phyloP scores from a whole-genome alignment of 2,888 invertebrate genomes.

The Cerceris ruficornis region DNA sequence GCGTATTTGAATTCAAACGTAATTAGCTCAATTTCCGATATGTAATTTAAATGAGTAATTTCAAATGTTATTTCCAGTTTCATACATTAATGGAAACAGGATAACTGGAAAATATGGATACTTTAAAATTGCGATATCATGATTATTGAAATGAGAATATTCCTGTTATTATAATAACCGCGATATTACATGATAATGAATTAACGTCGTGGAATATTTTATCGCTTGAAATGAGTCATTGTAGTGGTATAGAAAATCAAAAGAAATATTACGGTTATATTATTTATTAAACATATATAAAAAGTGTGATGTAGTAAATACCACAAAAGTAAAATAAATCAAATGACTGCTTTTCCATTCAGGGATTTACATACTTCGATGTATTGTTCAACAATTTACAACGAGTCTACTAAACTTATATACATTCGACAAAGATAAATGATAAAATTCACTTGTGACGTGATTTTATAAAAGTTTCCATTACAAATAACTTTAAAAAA shows the following conservation, averaged over 20 bases:
- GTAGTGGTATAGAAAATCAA: neutral
- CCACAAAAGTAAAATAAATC: constrained; percentile 6
- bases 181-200: neutral
- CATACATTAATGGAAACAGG: too few species aligned
- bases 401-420: neutral
- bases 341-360: constrained; percentile 13
- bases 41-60: too few species aligned
- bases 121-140: too few species aligned
- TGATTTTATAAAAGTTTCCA: constrained; percentile 12
- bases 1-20: neutral
- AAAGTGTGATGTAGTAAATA: constrained; percentile 29
- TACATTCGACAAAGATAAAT: neutral
- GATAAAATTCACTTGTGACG: neutral
- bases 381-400: constrained; percentile 17
- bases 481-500: constrained; percentile 23
- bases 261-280: constrained; percentile 1
- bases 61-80: too few species aligned
- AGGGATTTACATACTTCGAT: constrained; percentile 17
- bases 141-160: too few species aligned
- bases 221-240: neutral
- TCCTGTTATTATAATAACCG: too few species aligned
- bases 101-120: too few species aligned
- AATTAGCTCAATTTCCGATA: too few species aligned
- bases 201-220: neutral
- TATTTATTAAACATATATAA: constrained; percentile 43